Conservation (phyloP, 64 coral and sea anemone genomes). For the Montipora sp. region DNA sequence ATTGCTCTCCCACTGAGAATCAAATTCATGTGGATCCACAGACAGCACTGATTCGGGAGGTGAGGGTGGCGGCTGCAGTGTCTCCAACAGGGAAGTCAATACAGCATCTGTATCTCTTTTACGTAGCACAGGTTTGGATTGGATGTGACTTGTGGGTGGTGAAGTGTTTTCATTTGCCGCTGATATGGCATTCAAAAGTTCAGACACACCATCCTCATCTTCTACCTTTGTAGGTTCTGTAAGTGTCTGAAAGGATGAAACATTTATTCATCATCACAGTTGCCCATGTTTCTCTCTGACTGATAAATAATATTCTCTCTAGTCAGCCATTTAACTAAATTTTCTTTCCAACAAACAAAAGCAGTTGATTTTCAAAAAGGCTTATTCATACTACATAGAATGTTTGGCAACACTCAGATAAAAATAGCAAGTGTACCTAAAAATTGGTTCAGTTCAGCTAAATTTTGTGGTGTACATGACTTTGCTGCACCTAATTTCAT, state of each 20-base stretch:
- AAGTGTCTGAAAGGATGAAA: constrained; percentile 50
- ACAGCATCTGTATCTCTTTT: constrained; percentile 83
- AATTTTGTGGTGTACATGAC: too few relatives aligned
- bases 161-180: constrained; percentile 31
- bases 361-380: too few relatives aligned
- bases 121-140: constrained; percentile 51
- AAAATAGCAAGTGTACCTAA: too few relatives aligned
- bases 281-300: too few relatives aligned
- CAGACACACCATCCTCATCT: constrained; percentile 85
- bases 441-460: too few relatives aligned
- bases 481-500: too few relatives aligned
- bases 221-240: constrained; percentile 54
- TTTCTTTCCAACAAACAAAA: too few relatives aligned
- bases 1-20: constrained; percentile 53
- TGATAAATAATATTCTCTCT: too few relatives aligned
- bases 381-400: too few relatives aligned
- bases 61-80: constrained; percentile 18
- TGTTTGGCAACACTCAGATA: too few relatives aligned
- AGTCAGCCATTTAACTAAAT: too few relatives aligned
- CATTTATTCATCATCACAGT: not conserved
- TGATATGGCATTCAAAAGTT: constrained; percentile 80
- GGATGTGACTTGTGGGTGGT: constrained; percentile 13
- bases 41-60: constrained; percentile 14
- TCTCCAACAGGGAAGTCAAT: constrained; percentile 65
- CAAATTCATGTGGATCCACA: constrained; percentile 26